phyloP scores from a whole-genome alignment of 2,113 vertebrate genomes.

The Apistogramma diplotaenia region DNA sequence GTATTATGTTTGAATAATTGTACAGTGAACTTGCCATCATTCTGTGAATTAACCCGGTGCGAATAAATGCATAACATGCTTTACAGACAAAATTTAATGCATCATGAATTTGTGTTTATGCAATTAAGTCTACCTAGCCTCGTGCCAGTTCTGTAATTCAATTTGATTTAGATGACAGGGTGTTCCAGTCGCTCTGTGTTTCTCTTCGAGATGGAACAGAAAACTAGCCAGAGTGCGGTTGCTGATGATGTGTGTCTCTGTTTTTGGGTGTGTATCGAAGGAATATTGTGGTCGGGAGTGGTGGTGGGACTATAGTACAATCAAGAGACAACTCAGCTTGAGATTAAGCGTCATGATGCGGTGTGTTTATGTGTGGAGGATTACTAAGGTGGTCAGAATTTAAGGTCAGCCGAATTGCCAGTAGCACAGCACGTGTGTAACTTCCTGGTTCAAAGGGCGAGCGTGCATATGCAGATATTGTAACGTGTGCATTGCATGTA shows the following conservation, averaged over 20 bases:
- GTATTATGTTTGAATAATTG: not conserved
- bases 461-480: not conserved
- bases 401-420: conserved; percentile 29
- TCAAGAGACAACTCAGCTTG: conserved; percentile 45
- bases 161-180: conserved; percentile 46
- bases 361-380: conserved; percentile 20
- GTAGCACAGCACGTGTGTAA: conserved; percentile 27
- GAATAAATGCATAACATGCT: conserved; percentile 24
- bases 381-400: conserved; percentile 33
- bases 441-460: not conserved
- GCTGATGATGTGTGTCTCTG: conserved; percentile 50
- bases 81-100: conserved; percentile 45
- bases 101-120: conserved; percentile 51
- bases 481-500: not conserved
- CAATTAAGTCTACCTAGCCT: conserved; percentile 11
- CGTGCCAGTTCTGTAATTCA: conserved; percentile 49
- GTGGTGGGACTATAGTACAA: conserved; percentile 41
- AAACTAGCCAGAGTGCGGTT: conserved; percentile 31
- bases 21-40: not conserved
- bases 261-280: conserved; percentile 52
- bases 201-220: conserved; percentile 43
- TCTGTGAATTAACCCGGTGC: conserved; percentile 16
- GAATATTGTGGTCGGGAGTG: conserved; percentile 45
- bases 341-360: conserved; percentile 30
- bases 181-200: conserved; percentile 32